These are phyloP conservation scores for Grallaria varia DNA, from an alignment of 2,113 vertebrate genomes.

Conservation along the genomic window DNA sequence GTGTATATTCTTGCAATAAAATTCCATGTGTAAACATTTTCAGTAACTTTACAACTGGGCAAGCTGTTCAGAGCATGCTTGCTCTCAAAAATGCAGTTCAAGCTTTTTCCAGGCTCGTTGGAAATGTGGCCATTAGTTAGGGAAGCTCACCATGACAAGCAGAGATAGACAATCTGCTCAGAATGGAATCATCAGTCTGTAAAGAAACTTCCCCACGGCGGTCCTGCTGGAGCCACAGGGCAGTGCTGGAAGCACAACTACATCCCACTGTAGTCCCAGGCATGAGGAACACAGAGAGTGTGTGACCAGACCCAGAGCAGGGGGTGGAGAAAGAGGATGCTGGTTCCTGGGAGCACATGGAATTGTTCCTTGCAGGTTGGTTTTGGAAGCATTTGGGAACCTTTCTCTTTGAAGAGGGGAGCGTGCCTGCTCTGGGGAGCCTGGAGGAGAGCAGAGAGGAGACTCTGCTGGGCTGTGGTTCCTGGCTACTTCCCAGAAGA, in stretches of 20 bases:
- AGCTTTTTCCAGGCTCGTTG: not conserved
- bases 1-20: conserved; percentile 6
- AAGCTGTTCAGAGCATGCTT: conserved; percentile 36
- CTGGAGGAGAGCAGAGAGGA: not conserved
- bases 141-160: not conserved
- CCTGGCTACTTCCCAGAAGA: not conserved
- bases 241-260: not conserved
- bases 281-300: fast-evolving
- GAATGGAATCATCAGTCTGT: not conserved
- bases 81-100: not conserved
- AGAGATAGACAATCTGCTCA: not conserved
- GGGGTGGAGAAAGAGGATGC: not conserved
- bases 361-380: fast-evolving
- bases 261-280: fast-evolving
- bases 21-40: conserved; percentile 21
- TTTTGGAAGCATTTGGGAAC: not conserved
- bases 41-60: conserved; percentile 2
- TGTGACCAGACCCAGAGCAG: not conserved
- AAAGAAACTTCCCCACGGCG: not conserved
- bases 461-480: not conserved
- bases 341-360: not conserved
- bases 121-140: not conserved
- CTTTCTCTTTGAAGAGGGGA: not conserved
- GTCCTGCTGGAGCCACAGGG: fast-evolving
- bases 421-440: not conserved